Base-by-base conservation (phyloP, 2,113 vertebrate species). In the Sigmodon hispidus region DNA sequence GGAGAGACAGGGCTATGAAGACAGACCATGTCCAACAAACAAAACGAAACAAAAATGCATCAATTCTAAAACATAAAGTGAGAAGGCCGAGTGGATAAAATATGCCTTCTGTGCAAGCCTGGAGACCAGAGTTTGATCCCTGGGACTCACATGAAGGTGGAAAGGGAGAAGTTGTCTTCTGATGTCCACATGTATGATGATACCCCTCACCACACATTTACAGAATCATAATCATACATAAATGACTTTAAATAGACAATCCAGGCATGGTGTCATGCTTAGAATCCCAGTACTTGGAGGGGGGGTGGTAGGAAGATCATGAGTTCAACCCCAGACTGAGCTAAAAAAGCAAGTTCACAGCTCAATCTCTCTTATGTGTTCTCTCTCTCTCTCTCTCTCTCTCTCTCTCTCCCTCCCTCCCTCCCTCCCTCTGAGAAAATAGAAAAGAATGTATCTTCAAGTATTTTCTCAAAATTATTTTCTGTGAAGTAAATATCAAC, bases 51-150 rank as follows among this genome's bases (percentile, higher is more conserved):
- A 65, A 55, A 48, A n/a, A 90, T 87, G 26, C 45, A 91, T 45
- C 29, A 89, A 36, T 93, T 96, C 75, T 94, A 83, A 87, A 40
- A 95, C n/a, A 75, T 93, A 73, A 69, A 55, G 26, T 75, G 29
- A 15, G 45, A 48, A 24, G 45, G 73, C 75, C 17, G 13, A 77
- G 75, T 13, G 10, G 5, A 24, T 75, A 43, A 48, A 75, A 26
- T n/a, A 12, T 50, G 45, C 26, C 17, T 77, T 12, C 72, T 26
- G 22, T 50, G 26, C 4, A 50, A 48, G 45, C 29, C 29, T 29
- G 3, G 43, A 7, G 26, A 75, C 45, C 26, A 48, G 45, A 34
- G 75, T 34, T 48, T 50, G 45, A 50, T 43, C 45, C 29, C 29
- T 34, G 11, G 45, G 75, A 48, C 45, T 45, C 45, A 50, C 45